Conservation (phyloP, 1,140 invertebrate genomes). For the Drosophila sucinea region DNA sequence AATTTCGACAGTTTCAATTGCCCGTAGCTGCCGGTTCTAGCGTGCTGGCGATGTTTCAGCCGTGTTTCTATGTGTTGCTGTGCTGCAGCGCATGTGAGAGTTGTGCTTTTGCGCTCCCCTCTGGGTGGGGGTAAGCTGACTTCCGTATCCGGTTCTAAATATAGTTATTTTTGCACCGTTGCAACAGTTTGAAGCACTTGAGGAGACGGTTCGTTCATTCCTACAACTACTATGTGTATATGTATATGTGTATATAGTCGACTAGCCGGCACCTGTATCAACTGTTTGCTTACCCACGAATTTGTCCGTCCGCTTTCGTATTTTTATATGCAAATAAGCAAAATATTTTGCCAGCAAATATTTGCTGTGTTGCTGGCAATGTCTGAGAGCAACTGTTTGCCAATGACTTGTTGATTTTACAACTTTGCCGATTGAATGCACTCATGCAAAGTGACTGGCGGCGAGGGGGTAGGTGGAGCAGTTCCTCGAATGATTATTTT, state of each 20-base stretch:
- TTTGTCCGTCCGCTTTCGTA: conserved; percentile 33
- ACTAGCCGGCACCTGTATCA: conserved; percentile 19
- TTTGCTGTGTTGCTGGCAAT: conserved; percentile 44
- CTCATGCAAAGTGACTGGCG: conserved; percentile 14
- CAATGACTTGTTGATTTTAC: conserved; percentile 80
- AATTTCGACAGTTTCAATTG: conserved; percentile 55
- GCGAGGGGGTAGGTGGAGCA: conserved; percentile 32
- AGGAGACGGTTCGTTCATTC: conserved; percentile 27
- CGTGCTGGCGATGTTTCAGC: conserved; percentile 27
- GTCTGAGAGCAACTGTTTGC: conserved; percentile 61
- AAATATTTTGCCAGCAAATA: conserved; percentile 61
- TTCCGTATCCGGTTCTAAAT: conserved; percentile 67
- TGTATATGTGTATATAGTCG: no score
- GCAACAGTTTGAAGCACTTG: conserved; percentile 64
- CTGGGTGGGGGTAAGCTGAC: conserved; percentile 36
- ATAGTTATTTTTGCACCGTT: conserved; percentile 64
- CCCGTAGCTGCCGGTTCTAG: conserved; percentile 36
- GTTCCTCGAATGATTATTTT: conserved; percentile 36
- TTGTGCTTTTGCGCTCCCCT: conserved; percentile 25
- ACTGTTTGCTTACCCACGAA: conserved; percentile 49
- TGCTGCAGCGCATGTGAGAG: not conserved
- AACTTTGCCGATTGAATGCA: conserved; percentile 75
- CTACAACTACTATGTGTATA: not conserved
- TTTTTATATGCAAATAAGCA: conserved; percentile 73
- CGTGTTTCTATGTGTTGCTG: conserved; percentile 3